Conservation (phyloP, 2,113 vertebrate genomes). For the Canis aureus region DNA sequence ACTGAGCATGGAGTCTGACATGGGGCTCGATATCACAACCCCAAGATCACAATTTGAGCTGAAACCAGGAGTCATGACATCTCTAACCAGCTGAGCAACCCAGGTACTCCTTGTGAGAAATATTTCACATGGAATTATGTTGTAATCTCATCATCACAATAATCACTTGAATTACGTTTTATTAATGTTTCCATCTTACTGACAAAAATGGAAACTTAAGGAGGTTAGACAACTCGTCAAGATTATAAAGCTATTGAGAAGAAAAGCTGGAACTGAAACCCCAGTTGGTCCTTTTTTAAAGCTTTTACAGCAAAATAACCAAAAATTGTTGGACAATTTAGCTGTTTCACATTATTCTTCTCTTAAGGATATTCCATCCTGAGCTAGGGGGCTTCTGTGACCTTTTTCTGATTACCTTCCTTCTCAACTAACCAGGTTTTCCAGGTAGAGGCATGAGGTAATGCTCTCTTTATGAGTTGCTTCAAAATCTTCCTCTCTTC, state of each 20-base stretch:
- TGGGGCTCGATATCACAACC: not conserved
- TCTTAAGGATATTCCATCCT: not conserved
- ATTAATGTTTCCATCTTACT: not conserved
- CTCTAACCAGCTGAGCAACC: not conserved
- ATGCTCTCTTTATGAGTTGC: not conserved
- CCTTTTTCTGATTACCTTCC: not conserved
- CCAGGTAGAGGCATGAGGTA: not conserved
- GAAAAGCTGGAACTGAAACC: not conserved
- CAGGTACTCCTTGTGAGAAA: not conserved
- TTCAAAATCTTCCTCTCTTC: not conserved
- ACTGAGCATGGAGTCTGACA: not conserved
- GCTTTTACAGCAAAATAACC: not conserved
- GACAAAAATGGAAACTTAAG: not conserved
- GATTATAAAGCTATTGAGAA: not conserved
- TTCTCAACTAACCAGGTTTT: not conserved
- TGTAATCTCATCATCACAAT: not conserved
- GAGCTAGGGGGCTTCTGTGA: not conserved
- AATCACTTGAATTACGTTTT: not conserved
- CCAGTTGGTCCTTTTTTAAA: not conserved
- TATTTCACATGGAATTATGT: not conserved
- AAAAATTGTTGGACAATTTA: not conserved
- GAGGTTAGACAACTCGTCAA: not conserved
- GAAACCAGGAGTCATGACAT: not conserved
- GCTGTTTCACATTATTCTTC: not conserved
- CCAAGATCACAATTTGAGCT: not conserved